Percentiles rank a stretch among this genome's conserved stretches.
Conservation (phyloP, 30 jellyfish, hydroid and myxozoan species). For the Haliclystus octoradiatus region DNA sequence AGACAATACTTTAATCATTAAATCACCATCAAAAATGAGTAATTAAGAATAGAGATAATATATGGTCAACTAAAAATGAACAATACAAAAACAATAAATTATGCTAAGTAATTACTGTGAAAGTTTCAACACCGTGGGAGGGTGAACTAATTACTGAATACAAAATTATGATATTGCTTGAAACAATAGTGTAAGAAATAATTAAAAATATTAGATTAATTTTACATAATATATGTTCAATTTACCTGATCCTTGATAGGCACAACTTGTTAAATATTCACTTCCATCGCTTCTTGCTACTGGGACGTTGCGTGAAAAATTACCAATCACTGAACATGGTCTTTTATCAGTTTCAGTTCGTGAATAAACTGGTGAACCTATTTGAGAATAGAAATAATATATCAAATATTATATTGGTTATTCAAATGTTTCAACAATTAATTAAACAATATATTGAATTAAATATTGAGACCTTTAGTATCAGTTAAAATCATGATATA, state of each 20-base stretch:
- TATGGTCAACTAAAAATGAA: not conserved
- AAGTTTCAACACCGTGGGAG: too few relatives aligned
- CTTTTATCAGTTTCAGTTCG: constrained; percentile 69
- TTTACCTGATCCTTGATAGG: constrained; percentile 53
- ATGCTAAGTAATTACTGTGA: too few relatives aligned
- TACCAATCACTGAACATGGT: constrained; percentile 91
- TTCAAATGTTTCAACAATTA: not conserved
- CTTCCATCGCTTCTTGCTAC: constrained; percentile 99
- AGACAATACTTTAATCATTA: constrained; percentile 20
- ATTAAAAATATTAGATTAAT: too few relatives aligned
- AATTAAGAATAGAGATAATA: too few relatives aligned
- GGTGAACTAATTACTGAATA: too few relatives aligned
- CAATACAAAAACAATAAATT: not conserved
- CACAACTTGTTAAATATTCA: constrained; percentile 95
- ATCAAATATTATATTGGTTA: not conserved
- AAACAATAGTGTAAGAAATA: too few relatives aligned
- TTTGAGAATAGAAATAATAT: too few relatives aligned
- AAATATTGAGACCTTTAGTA: too few relatives aligned
- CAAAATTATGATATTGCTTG: too few relatives aligned
- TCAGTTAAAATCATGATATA: too few relatives aligned
- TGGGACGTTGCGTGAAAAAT: constrained; percentile 88
- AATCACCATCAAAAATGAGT: too few relatives aligned
- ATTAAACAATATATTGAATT: not conserved
- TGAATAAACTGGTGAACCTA: not conserved
- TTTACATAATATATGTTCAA: too few relatives aligned